These are phyloP conservation scores for Nyctibius bracteatus DNA, from an alignment of 2,113 vertebrate genomes.

Conservation along the genomic window DNA sequence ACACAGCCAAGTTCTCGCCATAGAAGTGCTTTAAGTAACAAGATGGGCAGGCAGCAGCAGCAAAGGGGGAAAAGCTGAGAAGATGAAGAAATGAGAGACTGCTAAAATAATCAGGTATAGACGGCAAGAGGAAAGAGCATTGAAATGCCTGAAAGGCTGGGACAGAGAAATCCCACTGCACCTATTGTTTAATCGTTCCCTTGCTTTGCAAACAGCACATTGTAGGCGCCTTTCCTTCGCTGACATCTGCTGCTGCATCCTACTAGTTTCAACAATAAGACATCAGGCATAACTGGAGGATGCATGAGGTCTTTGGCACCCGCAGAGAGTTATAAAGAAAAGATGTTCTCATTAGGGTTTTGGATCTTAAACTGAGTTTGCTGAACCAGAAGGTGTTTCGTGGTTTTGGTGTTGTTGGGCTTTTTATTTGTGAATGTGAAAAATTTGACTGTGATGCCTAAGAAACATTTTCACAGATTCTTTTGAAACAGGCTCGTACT, in stretches of 20 bases:
- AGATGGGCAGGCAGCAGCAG: neutral
- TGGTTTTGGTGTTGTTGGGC: neutral
- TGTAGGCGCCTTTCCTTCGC: neutral
- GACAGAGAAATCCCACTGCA: neutral
- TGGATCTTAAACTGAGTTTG: neutral
- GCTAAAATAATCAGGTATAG: neutral
- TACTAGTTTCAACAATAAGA: neutral
- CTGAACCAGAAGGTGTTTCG: neutral
- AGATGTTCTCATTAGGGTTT: accelerated
- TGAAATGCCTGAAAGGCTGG: neutral
- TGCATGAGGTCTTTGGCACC: accelerated
- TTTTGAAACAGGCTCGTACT: neutral
- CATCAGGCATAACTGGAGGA: neutral
- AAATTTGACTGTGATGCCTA: neutral
- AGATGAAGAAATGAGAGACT: neutral
- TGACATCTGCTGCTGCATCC: neutral
- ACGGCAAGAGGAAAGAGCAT: neutral
- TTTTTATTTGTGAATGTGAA: neutral
- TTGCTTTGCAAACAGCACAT: neutral
- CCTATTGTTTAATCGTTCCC: neutral
- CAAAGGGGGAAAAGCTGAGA: neutral
- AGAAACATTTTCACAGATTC: neutral
- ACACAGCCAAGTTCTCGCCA: neutral
- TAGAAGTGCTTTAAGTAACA: neutral
- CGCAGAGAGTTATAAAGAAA: neutral